Conservation (phyloP, 2,797 vertebrate genomes). For the Sus cebifrons region DNA sequence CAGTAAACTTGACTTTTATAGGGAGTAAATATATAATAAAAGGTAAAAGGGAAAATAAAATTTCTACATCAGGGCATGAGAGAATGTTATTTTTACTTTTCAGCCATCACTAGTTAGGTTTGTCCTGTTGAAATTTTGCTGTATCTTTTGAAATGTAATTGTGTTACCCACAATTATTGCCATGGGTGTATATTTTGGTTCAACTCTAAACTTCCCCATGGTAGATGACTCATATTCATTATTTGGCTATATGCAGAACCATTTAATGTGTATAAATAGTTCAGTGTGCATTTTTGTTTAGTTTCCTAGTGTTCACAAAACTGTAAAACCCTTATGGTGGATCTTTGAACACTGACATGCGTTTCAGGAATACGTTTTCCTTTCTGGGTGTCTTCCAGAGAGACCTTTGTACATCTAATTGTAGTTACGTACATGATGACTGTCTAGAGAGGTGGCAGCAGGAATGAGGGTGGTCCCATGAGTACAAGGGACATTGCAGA, state of each 20-base stretch:
- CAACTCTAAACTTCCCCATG: background rate
- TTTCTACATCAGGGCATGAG: background rate
- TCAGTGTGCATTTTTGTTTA: background rate
- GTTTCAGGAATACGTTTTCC: background rate
- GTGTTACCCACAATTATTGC: background rate
- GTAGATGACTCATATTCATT: background rate
- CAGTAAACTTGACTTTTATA: background rate
- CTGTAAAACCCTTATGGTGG: background rate
- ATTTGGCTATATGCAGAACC: background rate
- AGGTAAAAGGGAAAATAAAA: background rate
- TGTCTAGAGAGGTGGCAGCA: background rate
- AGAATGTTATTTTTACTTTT: background rate
- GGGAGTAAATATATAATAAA: background rate
- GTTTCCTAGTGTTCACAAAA: background rate
- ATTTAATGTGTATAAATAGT: background rate
- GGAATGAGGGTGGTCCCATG: background rate
- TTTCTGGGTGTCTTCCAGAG: background rate
- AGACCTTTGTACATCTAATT: background rate
- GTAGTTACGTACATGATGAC: background rate
- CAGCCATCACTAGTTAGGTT: background rate
- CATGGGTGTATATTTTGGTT: background rate
- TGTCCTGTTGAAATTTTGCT: background rate
- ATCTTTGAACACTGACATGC: background rate
- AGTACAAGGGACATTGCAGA: background rate
- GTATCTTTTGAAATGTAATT: background rate